Evolutionary conservation across 2,797 vertebrate genomes (phyloP).

Genomic region (Apodemus agrarius): DNA sequence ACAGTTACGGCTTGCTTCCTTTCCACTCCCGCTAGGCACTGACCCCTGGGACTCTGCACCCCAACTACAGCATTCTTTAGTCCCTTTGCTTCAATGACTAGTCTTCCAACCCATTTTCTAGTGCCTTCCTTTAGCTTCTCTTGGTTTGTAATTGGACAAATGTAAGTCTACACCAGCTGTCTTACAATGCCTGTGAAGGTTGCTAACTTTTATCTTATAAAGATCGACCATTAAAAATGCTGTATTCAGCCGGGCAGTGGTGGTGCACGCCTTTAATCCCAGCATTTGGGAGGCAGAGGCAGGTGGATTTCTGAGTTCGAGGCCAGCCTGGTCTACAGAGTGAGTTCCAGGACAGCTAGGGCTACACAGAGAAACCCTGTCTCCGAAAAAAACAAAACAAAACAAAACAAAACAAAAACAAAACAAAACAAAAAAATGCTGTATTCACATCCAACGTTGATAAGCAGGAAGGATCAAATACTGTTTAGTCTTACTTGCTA

Average conservation of each 20-base stretch:
- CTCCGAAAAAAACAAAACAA: no score
- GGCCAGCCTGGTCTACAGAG: no score
- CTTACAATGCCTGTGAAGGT: neutral
- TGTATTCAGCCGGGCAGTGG: no score
- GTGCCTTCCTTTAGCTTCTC: neutral
- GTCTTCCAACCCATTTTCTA: neutral
- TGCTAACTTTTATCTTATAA: neutral
- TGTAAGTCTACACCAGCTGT: neutral
- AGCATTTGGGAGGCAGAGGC: no score
- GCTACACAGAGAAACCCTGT: no score
- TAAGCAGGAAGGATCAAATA: neutral
- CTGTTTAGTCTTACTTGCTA: neutral
- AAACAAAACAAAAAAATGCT: no score
- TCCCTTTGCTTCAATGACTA: neutral
- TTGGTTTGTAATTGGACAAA: neutral
- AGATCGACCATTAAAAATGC: neutral
- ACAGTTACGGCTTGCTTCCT: neutral
- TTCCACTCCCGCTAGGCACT: neutral
- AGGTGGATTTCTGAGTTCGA: no score
- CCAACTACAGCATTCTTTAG: neutral
- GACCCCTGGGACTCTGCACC: neutral
- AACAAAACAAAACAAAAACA: no score
- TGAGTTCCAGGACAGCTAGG: no score
- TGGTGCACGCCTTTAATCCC: no score
- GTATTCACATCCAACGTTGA: neutral